These are phyloP conservation scores for Potamarius usumacintae DNA, from an alignment of 2,113 vertebrate genomes.

Conservation along the genomic window DNA sequence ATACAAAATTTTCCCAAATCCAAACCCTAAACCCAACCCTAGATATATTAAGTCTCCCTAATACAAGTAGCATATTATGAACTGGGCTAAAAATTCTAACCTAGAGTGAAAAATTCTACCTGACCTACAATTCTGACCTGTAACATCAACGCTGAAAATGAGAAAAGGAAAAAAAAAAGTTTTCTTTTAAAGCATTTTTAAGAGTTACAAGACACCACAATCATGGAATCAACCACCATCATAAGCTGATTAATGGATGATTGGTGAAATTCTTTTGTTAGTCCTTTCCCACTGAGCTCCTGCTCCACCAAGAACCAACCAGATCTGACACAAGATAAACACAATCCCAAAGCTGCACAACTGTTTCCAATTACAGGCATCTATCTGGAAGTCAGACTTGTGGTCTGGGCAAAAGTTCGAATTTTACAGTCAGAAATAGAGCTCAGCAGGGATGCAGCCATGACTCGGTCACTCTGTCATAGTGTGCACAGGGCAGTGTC, in stretches of 20 bases:
- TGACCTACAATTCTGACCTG: too few relatives aligned
- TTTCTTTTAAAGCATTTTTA: not conserved
- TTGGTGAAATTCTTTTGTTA: not conserved
- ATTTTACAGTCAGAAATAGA: slow-evolving; percentile 51
- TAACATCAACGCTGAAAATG: not conserved
- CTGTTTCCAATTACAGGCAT: slow-evolving; percentile 39
- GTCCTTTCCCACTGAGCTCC: not conserved
- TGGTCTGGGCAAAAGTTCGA: slow-evolving; percentile 51
- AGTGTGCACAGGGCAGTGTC: slow-evolving; percentile 21
- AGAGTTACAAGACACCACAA: not conserved
- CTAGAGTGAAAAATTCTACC: too few relatives aligned
- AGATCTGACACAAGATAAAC: not conserved
- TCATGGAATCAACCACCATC: not conserved
- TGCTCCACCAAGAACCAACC: not conserved
- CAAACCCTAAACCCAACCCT: too few relatives aligned
- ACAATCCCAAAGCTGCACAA: slow-evolving; percentile 33
- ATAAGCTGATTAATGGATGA: not conserved
- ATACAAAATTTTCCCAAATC: too few relatives aligned
- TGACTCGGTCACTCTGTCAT: not conserved
- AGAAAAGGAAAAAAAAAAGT: not conserved
- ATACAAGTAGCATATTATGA: too few relatives aligned
- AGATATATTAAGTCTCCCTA: too few relatives aligned
- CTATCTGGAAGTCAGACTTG: slow-evolving; percentile 40
- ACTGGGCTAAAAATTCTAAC: too few relatives aligned
- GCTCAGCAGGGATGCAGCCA: slow-evolving; percentile 35